phyloP scores from a whole-genome alignment of 2,888 invertebrate species.

The Stegophylla sp. region DNA sequence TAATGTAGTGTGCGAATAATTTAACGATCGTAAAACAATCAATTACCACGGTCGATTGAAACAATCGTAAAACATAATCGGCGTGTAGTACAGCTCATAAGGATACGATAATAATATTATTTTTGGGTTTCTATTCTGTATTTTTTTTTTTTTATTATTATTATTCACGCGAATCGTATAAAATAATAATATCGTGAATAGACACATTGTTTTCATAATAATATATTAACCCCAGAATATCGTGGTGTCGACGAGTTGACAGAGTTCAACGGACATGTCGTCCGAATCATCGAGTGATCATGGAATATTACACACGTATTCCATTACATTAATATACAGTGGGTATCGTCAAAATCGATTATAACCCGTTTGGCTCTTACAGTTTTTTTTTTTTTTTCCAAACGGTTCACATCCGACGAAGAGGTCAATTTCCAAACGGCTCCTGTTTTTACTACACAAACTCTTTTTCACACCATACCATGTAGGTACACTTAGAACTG shows the following conservation, averaged over 20 bases:
- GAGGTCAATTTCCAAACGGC: too few species aligned
- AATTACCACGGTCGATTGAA: neutral
- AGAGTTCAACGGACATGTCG: conserved; percentile 18
- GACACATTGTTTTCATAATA: neutral
- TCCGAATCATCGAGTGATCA: neutral
- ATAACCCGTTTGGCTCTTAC: too few species aligned
- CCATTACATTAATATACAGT: neutral
- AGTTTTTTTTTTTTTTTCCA: too few species aligned
- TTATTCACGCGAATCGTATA: neutral
- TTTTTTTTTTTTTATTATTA: neutral
- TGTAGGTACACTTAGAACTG: too few species aligned
- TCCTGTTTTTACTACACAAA: too few species aligned
- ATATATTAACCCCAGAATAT: neutral
- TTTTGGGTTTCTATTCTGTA: neutral
- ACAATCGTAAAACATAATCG: neutral
- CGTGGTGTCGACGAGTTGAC: neutral
- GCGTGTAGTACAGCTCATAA: neutral
- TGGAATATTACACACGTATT: neutral
- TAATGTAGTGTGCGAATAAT: neutral
- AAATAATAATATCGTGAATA: conserved; percentile 5
- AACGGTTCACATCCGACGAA: too few species aligned
- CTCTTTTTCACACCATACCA: too few species aligned
- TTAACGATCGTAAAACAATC: neutral
- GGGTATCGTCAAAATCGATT: neutral
- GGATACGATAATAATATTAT: neutral